These are phyloP conservation scores for Sisor rabdophorus DNA, from an alignment of 2,113 vertebrate species.

Conservation along the genomic window DNA sequence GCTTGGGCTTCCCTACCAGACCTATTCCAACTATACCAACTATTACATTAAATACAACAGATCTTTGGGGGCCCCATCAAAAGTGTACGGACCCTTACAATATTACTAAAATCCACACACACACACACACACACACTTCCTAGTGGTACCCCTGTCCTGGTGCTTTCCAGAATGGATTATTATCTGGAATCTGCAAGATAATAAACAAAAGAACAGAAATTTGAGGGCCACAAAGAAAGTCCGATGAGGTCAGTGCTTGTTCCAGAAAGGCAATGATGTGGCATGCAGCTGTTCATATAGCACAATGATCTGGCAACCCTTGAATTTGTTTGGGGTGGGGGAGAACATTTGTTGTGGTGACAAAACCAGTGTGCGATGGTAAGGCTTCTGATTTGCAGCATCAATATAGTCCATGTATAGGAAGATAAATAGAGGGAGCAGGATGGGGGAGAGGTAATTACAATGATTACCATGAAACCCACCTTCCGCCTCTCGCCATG, in stretches of 20 bases:
- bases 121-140: no score
- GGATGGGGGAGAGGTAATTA: not conserved
- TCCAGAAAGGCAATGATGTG: slow-evolving; percentile 26
- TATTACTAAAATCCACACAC: no score
- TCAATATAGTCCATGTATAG: not conserved
- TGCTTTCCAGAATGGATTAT: not conserved
- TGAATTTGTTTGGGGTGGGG: not conserved
- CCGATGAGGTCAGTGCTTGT: slow-evolving; percentile 32
- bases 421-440: not conserved
- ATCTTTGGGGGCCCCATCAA: no score
- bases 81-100: no score
- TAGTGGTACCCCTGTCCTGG: no score
- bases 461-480: slow-evolving; percentile 23
- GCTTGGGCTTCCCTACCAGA: no score
- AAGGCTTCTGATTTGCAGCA: slow-evolving; percentile 3
- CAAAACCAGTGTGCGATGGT: not conserved
- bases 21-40: no score
- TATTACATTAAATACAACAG: no score
- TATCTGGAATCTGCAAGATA: not conserved
- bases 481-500: slow-evolving; percentile 26
- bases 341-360: not conserved
- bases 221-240: slow-evolving; percentile 2
- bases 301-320: slow-evolving; percentile 5
- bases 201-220: not conserved
- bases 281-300: slow-evolving; percentile 33